Evolutionary conservation across 2,113 vertebrate species (phyloP).

Genomic region (Oenanthe melanoleuca): DNA sequence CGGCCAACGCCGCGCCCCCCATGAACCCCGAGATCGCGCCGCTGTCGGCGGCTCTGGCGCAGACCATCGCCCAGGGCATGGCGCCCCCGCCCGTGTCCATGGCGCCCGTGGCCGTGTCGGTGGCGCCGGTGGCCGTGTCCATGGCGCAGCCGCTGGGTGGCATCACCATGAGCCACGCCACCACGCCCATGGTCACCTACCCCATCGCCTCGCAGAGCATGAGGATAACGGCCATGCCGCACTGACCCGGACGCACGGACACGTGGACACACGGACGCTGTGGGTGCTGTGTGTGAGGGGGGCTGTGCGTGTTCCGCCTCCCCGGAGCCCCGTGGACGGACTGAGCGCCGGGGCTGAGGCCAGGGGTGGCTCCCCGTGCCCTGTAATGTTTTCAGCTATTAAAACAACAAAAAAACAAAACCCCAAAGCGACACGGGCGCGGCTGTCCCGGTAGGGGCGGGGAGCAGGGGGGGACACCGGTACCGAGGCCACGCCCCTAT

Average conservation of each 20-base stretch:
- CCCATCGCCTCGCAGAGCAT: conserved; percentile 97
- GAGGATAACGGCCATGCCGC: conserved; percentile 94
- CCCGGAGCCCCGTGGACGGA: not conserved
- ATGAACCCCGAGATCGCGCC: conserved; percentile 83
- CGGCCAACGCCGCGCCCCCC: conserved; percentile 53
- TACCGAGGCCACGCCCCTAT: too few relatives aligned
- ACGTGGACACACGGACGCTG: not conserved
- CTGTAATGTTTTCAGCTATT: too few relatives aligned
- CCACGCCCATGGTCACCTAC: conserved; percentile 95
- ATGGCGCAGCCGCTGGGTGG: conserved; percentile 92
- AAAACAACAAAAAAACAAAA: too few relatives aligned
- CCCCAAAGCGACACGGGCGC: too few relatives aligned
- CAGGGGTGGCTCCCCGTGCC: too few relatives aligned
- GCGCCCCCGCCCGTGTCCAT: conserved; percentile 93
- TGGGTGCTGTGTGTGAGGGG: not conserved
- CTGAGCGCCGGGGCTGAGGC: not conserved
- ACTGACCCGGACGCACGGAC: conserved; percentile 71
- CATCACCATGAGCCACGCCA: conserved; percentile 97
- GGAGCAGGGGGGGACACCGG: too few relatives aligned
- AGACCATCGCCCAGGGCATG: conserved; percentile 96
- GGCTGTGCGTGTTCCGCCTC: too few relatives aligned
- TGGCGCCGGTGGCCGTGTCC: conserved; percentile 92
- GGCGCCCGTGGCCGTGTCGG: conserved; percentile 93
- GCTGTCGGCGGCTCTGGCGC: conserved; percentile 90
- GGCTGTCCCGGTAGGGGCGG: not conserved